Conservation (phyloP, 2,797 vertebrate genomes). For the Galagoides demidoff region DNA sequence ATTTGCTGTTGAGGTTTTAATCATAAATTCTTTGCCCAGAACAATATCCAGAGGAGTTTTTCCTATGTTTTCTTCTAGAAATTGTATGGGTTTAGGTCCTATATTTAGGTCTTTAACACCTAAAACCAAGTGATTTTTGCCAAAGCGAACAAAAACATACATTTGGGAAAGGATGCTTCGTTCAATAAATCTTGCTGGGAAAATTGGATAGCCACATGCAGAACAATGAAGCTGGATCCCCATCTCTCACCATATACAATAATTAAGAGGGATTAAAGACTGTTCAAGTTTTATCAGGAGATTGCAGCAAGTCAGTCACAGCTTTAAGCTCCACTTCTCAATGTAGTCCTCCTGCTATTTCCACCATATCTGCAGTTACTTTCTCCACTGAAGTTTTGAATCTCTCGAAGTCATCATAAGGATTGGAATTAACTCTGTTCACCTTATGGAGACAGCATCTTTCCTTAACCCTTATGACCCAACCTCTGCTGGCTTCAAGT, state of each 20-base stretch:
- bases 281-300: background rate
- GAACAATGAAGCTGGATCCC: background rate
- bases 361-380: background rate
- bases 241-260: background rate
- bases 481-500: background rate
- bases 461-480: background rate
- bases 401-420: background rate
- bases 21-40: background rate
- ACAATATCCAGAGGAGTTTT: background rate
- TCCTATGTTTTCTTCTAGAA: background rate
- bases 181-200: background rate
- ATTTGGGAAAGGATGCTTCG: background rate
- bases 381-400: background rate
- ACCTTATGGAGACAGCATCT: background rate
- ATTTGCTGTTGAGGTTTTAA: background rate
- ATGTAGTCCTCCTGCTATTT: background rate
- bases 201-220: background rate
- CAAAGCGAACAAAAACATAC: background rate
- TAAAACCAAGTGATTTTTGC: background rate
- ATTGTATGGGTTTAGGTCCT: background rate
- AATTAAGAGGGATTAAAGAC: background rate
- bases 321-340: background rate
- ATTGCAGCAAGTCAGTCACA: background rate
- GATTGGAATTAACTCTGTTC: background rate
- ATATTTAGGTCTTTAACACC: background rate